These are phyloP conservation scores for Staurois parvus DNA, from an alignment of 2,797 vertebrate genomes.

Conservation along the genomic window DNA sequence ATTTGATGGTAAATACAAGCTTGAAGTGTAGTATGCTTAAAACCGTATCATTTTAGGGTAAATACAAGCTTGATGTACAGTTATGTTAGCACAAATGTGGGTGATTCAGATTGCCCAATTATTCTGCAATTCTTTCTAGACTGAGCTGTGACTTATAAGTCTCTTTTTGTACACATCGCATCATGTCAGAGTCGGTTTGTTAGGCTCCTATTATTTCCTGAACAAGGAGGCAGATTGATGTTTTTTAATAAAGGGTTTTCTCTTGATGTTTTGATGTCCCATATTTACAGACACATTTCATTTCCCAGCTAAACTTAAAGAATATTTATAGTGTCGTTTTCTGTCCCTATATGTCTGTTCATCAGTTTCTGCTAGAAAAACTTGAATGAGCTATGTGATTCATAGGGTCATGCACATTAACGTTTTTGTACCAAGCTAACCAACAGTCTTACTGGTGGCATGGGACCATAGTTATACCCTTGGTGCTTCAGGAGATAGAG, in stretches of 20 bases:
- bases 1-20: no score
- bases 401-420: no score
- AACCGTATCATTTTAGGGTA: neutral
- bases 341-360: neutral
- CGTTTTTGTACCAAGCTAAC: no score
- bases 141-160: neutral
- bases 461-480: no score
- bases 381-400: no score
- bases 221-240: constrained; percentile 16
- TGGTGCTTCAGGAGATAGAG: no score
- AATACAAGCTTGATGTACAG: neutral
- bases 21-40: neutral
- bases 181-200: neutral
- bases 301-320: neutral
- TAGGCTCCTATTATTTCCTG: constrained; percentile 16
- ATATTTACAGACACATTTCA: neutral
- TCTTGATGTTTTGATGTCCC: neutral
- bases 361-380: neutral
- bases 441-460: no score
- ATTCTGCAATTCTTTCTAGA: neutral
- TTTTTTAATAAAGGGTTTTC: constrained; percentile 22
- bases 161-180: neutral
- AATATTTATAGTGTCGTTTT: neutral
- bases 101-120: constrained; percentile 19
- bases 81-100: neutral